phyloP scores from a whole-genome alignment of 2,113 vertebrate species.

The Calidris pugnax region DNA sequence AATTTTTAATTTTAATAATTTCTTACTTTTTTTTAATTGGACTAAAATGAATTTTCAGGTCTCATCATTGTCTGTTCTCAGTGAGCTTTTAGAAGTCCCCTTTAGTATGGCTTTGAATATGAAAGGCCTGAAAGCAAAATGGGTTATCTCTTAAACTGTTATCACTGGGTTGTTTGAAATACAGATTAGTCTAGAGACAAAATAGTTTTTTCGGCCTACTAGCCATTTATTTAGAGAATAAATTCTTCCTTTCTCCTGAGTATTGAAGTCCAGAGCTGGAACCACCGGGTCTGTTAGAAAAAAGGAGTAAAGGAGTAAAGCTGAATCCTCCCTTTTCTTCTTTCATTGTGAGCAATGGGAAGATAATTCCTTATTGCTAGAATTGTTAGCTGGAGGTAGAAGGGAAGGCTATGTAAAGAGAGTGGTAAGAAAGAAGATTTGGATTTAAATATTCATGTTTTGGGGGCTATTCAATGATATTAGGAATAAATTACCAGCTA shows the following conservation, averaged over 20 bases:
- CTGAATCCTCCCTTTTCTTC: background rate
- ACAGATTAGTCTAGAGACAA: background rate
- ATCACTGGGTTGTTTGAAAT: constrained; percentile 2
- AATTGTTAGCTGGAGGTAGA: constrained; percentile 41
- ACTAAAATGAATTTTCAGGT: background rate
- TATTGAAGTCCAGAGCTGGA: background rate
- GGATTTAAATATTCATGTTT: constrained; percentile 62
- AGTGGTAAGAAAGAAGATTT: constrained; percentile 37
- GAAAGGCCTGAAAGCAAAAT: constrained; percentile 16
- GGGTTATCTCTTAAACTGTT: background rate
- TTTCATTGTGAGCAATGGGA: background rate
- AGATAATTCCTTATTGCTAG: constrained; percentile 31
- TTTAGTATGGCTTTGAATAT: background rate
- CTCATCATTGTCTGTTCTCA: background rate
- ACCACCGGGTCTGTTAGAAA: background rate
- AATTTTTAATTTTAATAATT: background rate
- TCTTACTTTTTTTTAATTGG: background rate
- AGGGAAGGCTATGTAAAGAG: constrained; percentile 15
- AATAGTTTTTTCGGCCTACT: background rate
- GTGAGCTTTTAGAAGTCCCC: background rate
- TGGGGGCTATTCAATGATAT: constrained; percentile 54
- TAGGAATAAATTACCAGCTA: constrained; percentile 72
- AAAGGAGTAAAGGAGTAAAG: background rate
- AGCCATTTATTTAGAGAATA: constrained; percentile 8
- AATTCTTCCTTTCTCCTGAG: constrained; percentile 12